Conservation (phyloP, 2,797 vertebrate genomes). For the Syncerus caffer region DNA sequence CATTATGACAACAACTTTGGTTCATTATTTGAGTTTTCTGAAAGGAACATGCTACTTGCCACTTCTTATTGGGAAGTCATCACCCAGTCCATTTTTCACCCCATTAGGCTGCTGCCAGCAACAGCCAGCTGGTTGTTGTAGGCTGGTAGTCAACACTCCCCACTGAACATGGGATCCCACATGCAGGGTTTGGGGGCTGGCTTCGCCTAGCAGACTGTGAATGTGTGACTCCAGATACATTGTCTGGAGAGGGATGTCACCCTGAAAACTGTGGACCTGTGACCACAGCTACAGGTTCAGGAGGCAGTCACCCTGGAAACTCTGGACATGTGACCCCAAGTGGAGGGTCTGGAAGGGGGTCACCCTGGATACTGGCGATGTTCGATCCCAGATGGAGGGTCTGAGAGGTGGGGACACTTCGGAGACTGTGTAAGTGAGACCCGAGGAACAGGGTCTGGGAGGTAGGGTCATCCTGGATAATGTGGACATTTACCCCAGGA, state of each 20-base stretch:
- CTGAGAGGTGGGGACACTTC: not conserved
- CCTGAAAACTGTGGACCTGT: not conserved
- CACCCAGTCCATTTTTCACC: not conserved
- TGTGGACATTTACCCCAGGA: not conserved
- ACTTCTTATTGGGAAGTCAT: not conserved
- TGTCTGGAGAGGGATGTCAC: not conserved
- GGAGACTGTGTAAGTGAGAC: not conserved
- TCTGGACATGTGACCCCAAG: not conserved
- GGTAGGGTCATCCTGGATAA: not conserved
- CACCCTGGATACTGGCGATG: fast-evolving
- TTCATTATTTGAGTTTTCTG: not conserved
- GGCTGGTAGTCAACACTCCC: not conserved
- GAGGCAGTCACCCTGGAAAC: not conserved
- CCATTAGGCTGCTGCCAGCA: not conserved
- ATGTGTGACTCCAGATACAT: not conserved
- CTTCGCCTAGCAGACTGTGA: not conserved
- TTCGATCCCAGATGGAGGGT: not conserved
- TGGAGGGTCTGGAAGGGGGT: not conserved
- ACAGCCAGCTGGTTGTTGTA: not conserved
- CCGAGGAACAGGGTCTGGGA: not conserved
- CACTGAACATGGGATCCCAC: not conserved
- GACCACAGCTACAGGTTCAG: not conserved
- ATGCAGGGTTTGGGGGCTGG: not conserved
- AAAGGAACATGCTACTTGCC: not conserved
- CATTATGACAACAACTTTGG: not conserved